Evolutionary conservation across 1,140 invertebrate genomes (phyloP).

Genomic region (Argopecten irradians): DNA sequence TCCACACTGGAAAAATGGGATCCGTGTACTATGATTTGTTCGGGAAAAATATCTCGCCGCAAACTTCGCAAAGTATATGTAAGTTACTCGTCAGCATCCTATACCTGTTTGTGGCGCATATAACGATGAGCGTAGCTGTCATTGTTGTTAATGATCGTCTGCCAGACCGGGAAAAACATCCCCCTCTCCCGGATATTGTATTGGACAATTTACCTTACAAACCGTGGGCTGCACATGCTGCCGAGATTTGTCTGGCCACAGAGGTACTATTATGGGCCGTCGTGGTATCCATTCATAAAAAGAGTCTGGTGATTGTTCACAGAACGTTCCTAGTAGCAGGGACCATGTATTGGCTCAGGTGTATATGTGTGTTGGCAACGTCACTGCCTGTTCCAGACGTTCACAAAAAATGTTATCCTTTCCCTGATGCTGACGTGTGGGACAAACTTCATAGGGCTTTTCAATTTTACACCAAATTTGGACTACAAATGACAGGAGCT

Average conservation of each 20-base stretch:
- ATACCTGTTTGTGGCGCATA: neutral
- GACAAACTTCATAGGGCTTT: constrained; percentile 23
- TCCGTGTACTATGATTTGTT: neutral
- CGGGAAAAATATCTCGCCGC: neutral
- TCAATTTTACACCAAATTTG: neutral
- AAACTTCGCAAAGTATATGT: neutral
- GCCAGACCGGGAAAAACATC: constrained; percentile 2
- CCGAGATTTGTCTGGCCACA: neutral
- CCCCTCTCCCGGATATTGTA: neutral
- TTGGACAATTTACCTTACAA: constrained; percentile 24
- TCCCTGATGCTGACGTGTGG: constrained; percentile 24
- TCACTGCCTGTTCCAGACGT: constrained; percentile 12
- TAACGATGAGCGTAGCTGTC: neutral
- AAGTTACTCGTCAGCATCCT: neutral
- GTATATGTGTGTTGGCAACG: neutral
- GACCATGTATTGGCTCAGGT: constrained; percentile 25
- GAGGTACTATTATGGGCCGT: neutral
- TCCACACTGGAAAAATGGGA: neutral
- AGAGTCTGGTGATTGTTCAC: neutral
- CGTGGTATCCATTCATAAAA: neutral
- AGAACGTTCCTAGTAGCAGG: neutral
- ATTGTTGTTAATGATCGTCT: constrained; percentile 25
- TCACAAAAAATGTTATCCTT: constrained; percentile 22
- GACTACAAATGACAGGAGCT: neutral
- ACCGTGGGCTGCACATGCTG: neutral